phyloP scores from a whole-genome alignment of 2,888 invertebrate species.

The Dryadula phaetusa region DNA sequence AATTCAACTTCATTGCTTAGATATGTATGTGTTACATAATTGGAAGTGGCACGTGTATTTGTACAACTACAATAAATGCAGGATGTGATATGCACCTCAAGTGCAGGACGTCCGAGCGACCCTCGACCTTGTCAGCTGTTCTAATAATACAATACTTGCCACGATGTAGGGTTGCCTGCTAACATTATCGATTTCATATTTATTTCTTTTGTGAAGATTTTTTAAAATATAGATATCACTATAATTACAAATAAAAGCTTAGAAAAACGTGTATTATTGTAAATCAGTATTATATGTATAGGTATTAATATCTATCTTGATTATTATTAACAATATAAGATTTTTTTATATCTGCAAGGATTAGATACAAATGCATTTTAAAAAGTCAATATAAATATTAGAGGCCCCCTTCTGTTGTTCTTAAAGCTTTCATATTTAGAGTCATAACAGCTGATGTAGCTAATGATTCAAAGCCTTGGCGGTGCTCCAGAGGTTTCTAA shows the following conservation, averaged over 20 bases:
- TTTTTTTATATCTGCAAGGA: not conserved
- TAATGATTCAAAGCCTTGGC: conserved; percentile 36
- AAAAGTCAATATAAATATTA: not conserved
- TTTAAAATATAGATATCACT: not conserved
- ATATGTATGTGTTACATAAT: conserved; percentile 2
- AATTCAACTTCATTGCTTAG: not conserved
- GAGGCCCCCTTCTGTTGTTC: not conserved
- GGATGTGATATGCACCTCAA: conserved; percentile 45
- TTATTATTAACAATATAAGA: no score
- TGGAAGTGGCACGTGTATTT: conserved; percentile 14
- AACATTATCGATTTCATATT: not conserved
- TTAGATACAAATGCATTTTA: no score
- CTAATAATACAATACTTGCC: conserved; percentile 43
- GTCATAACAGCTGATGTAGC: conserved; percentile 15
- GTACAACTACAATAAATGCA: conserved; percentile 42
- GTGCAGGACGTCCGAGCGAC: conserved; percentile 47
- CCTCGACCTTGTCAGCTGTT: conserved; percentile 46
- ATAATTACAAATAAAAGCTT: not conserved
- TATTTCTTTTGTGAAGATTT: not conserved
- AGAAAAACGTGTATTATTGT: not conserved
- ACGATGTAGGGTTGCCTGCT: conserved; percentile 18
- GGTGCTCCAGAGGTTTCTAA: conserved; percentile 36
- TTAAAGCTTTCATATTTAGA: conserved; percentile 1
- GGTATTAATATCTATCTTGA: no score
- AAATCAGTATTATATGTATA: no score